Evolutionary conservation across 2,113 vertebrate species (phyloP).

Genomic region (Indri indri): DNA sequence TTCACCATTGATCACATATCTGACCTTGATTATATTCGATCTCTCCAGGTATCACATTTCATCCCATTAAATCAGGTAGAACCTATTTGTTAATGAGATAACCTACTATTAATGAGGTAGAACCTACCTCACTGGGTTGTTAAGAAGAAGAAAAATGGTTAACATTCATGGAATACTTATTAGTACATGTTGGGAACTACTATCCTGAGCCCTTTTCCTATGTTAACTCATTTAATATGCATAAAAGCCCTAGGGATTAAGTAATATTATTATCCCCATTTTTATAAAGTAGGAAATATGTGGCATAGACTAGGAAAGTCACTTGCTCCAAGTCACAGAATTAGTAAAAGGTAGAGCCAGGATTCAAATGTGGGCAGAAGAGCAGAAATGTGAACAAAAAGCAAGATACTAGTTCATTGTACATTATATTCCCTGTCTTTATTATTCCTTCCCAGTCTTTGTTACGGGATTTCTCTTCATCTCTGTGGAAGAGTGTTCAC

Average conservation of each 20-base stretch:
- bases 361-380: background rate
- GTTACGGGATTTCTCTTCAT: background rate
- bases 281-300: background rate
- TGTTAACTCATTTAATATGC: background rate
- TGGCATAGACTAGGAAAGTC: background rate
- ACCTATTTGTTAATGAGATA: background rate
- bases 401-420: background rate
- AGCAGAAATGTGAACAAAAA: background rate
- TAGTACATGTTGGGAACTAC: background rate
- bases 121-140: background rate
- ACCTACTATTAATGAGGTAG: background rate
- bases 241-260: background rate
- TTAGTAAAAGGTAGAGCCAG: background rate
- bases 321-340: background rate
- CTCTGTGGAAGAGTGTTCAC: background rate
- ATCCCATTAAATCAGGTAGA: background rate
- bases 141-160: background rate
- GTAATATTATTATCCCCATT: background rate
- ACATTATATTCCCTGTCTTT: background rate
- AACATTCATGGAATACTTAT: background rate
- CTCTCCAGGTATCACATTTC: background rate
- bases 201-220: background rate
- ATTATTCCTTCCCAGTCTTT: background rate
- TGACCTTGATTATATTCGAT: background rate
- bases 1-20: no score